Percentiles rank a stretch among this genome's conserved stretches.
phyloP scores from a whole-genome alignment of 1,140 invertebrate species.

The Cherax quadricarinatus region DNA sequence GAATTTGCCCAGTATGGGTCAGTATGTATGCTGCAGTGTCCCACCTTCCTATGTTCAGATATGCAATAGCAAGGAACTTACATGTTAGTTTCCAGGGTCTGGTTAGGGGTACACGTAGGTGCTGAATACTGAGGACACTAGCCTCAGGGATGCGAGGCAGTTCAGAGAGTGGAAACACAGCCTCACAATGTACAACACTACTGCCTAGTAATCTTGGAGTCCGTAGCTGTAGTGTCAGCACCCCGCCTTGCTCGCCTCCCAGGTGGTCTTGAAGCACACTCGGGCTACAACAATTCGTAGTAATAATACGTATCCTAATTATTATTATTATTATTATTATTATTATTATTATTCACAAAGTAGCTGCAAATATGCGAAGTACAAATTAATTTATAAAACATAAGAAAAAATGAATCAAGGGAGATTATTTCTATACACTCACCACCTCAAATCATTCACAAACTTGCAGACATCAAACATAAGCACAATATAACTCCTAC shows the following conservation, averaged over 20 bases:
- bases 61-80: conserved; percentile 6
- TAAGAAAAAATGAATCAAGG: too few relatives aligned
- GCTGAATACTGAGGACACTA: not conserved
- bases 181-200: conserved; percentile 43
- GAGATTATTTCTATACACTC: too few relatives aligned
- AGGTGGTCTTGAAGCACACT: not conserved
- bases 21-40: too few relatives aligned
- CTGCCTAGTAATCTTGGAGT: conserved; percentile 27
- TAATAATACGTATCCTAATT: too few relatives aligned
- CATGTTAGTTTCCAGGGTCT: conserved; percentile 48
- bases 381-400: too few relatives aligned
- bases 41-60: too few relatives aligned
- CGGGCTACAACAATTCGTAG: not conserved
- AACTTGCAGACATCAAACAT: too few relatives aligned
- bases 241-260: conserved; percentile 31
- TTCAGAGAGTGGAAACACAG: conserved; percentile 24
- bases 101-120: conserved; percentile 30
- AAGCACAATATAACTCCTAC: not conserved
- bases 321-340: too few relatives aligned
- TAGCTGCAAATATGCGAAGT: too few relatives aligned
- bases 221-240: conserved; percentile 46
- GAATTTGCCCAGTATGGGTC: too few relatives aligned
- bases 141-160: not conserved
- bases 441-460: too few relatives aligned
- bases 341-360: too few relatives aligned